These are phyloP conservation scores for Gymnoscopelus microlampas DNA, from an alignment of 2,797 vertebrate genomes.

Conservation along the genomic window DNA sequence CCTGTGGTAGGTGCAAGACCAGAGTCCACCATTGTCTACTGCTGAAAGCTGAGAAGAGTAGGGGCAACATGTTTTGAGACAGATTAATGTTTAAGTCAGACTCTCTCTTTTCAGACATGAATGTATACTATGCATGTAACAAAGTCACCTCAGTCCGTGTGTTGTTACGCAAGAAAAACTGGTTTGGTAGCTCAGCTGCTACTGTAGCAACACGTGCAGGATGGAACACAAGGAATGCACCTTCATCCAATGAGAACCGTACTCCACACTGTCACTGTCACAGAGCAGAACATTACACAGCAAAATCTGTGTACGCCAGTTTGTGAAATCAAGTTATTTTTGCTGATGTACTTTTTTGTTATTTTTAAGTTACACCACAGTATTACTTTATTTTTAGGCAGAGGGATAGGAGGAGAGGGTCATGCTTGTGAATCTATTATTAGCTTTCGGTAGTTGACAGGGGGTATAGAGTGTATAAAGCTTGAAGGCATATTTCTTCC, in stretches of 20 bases:
- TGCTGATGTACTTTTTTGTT: not conserved
- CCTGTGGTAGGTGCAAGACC: conserved; percentile 46
- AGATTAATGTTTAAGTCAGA: not conserved
- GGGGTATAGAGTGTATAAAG: conserved; percentile 28
- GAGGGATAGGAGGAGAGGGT: not conserved
- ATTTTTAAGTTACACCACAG: conserved; percentile 5
- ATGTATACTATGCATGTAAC: not conserved
- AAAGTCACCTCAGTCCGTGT: conserved; percentile 27
- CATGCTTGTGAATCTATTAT: conserved; percentile 46
- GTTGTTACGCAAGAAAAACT: conserved; percentile 68
- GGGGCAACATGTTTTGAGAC: conserved; percentile 10
- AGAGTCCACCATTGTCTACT: conserved; percentile 38
- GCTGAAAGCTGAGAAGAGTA: conserved; percentile 39
- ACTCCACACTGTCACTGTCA: conserved; percentile 5
- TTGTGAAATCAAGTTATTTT: not conserved
- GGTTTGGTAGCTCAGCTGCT: conserved; percentile 59
- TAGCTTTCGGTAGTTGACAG: conserved; percentile 12
- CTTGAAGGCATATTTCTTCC: conserved; percentile 9
- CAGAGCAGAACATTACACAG: conserved; percentile 1
- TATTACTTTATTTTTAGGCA: conserved; percentile 20
- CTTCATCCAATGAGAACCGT: conserved; percentile 8
- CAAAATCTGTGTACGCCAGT: not conserved
- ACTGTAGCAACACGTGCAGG: conserved; percentile 50
- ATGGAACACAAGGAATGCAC: conserved; percentile 60
- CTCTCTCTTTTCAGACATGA: conserved; percentile 8